A percentile compares a stretch with the other conserved stretches of the same genome.
phyloP scores from a whole-genome alignment of 2,888 invertebrate genomes.

The Hybos culiciformis region DNA sequence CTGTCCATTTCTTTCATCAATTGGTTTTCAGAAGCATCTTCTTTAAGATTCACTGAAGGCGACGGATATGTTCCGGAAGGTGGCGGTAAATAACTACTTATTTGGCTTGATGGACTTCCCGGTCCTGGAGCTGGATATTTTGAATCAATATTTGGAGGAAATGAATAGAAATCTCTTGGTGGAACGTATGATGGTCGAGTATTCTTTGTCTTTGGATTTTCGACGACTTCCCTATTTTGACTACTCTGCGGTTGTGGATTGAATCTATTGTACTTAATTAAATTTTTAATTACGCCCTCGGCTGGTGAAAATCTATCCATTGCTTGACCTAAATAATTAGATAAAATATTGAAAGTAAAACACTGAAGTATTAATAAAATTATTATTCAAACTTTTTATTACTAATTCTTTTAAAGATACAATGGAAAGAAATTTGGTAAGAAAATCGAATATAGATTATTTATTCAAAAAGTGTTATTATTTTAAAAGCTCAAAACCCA shows the following conservation, averaged over 20 bases:
- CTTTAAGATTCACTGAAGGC: constrained; percentile 14
- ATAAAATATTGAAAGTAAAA: not conserved
- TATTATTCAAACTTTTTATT: not conserved
- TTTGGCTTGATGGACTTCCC: constrained; percentile 20
- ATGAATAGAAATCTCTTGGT: constrained; percentile 27
- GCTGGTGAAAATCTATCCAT: constrained; percentile 31
- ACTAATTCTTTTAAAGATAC: too few relatives aligned
- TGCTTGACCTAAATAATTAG: constrained; percentile 11
- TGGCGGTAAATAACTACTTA: constrained; percentile 30
- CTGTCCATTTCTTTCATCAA: constrained; percentile 13
- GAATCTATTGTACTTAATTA: constrained; percentile 20
- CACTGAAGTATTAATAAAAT: not conserved
- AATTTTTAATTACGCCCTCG: constrained; percentile 26
- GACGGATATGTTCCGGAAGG: too few relatives aligned
- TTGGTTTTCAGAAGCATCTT: constrained; percentile 12
- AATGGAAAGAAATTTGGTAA: too few relatives aligned
- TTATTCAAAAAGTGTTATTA: too few relatives aligned
- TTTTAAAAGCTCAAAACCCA: too few relatives aligned
- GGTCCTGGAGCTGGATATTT: constrained; percentile 28
- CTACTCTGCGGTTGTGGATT: constrained; percentile 13
- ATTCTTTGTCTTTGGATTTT: constrained; percentile 17
- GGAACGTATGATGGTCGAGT: constrained; percentile 22
- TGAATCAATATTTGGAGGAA: constrained; percentile 29
- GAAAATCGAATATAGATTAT: too few relatives aligned
- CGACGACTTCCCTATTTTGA: constrained; percentile 10